These are phyloP conservation scores for Mustelus asterias DNA, from an alignment of 2,113 vertebrate genomes.

Conservation along the genomic window DNA sequence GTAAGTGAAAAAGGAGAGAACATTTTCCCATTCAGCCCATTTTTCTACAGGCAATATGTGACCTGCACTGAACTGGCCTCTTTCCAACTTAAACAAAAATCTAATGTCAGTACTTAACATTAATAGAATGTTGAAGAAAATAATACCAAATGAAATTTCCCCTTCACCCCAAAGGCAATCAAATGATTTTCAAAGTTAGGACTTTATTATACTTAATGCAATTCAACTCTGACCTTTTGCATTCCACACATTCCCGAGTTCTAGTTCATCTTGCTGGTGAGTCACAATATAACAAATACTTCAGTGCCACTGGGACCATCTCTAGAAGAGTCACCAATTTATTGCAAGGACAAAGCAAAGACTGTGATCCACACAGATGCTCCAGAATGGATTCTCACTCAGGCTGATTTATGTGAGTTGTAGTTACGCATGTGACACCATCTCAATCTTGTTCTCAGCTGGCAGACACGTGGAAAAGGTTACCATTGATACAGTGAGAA, in stretches of 20 bases:
- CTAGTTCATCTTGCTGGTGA: neutral
- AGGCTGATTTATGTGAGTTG: neutral
- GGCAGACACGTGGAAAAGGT: neutral
- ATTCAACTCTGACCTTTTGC: neutral
- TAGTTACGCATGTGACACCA: neutral
- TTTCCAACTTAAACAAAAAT: neutral
- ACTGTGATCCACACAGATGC: neutral
- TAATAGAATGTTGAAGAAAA: neutral
- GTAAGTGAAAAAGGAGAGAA: neutral
- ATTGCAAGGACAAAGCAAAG: neutral
- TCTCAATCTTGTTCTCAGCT: neutral
- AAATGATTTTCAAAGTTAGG: neutral
- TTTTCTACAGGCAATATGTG: neutral
- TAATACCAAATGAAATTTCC: neutral
- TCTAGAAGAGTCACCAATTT: neutral
- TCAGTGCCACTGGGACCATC: neutral
- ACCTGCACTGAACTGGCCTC: neutral
- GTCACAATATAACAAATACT: neutral
- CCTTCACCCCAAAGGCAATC: neutral
- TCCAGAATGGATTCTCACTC: neutral
- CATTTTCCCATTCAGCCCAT: neutral
- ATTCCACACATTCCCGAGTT: neutral
- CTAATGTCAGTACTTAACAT: neutral
- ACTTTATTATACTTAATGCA: neutral
- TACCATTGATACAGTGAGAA: neutral